phyloP scores from a whole-genome alignment of 2,888 invertebrate genomes.

The Glaucopsyche alexis region DNA sequence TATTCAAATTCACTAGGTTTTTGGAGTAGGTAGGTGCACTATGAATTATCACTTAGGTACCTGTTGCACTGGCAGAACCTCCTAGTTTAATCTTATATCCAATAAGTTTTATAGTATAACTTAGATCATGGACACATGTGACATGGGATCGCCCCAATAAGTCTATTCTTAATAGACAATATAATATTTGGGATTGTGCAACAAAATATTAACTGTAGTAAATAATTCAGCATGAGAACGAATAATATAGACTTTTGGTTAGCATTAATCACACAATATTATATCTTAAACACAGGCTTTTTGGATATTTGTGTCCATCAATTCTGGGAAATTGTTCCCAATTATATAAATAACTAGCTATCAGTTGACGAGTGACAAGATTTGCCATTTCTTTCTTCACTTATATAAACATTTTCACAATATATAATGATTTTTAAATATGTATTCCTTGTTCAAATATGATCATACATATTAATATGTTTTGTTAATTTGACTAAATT shows the following conservation, averaged over 20 bases:
- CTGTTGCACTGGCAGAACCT: not conserved
- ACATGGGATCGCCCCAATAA: no score
- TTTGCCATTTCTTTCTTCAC: constrained; percentile 57
- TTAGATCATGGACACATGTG: no score
- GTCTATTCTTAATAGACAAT: no score
- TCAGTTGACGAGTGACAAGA: constrained; percentile 47
- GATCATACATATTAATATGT: no score
- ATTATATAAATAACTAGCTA: constrained; percentile 68
- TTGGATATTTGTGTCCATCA: constrained; percentile 28
- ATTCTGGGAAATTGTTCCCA: constrained; percentile 56
- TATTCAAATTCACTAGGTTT: not conserved
- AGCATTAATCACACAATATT: not conserved
- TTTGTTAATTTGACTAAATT: not conserved
- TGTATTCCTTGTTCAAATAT: not conserved
- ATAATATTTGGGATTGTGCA: no score
- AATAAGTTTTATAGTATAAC: not conserved
- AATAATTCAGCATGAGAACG: no score
- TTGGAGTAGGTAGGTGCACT: not conserved
- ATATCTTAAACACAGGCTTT: constrained; percentile 17
- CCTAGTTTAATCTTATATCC: not conserved
- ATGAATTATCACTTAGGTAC: not conserved
- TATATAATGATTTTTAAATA: constrained; percentile 33
- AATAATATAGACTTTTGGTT: no score
- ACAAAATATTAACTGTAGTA: no score
- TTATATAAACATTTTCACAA: constrained; percentile 60